Evolutionary conservation across 2,797 vertebrate species (phyloP).

Genomic region (Rhinoraja longicauda): DNA sequence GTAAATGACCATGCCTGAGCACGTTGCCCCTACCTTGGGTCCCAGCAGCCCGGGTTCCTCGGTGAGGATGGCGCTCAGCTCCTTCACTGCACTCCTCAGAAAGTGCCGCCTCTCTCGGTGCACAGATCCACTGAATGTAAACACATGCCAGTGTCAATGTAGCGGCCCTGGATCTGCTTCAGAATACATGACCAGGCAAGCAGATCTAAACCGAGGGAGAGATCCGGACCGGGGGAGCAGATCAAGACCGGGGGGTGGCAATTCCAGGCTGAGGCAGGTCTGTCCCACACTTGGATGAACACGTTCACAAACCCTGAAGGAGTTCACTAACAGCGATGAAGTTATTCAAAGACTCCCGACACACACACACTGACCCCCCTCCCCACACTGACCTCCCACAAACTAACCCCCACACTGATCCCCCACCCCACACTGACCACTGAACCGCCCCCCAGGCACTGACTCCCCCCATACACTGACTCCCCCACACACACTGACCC

Average conservation of each 20-base stretch:
- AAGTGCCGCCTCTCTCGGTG: conserved; percentile 74
- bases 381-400: not conserved
- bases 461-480: not conserved
- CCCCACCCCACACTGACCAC: not conserved
- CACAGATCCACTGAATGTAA: conserved; percentile 47
- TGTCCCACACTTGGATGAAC: too few relatives aligned
- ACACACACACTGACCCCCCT: not conserved
- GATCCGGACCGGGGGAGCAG: too few relatives aligned
- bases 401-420: not conserved
- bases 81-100: conserved; percentile 71
- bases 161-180: too few relatives aligned
- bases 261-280: too few relatives aligned
- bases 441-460: too few relatives aligned
- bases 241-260: too few relatives aligned
- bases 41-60: conserved; percentile 86
- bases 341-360: too few relatives aligned
- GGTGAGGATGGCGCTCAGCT: conserved; percentile 69
- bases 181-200: too few relatives aligned
- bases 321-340: too few relatives aligned
- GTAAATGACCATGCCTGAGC: too few relatives aligned
- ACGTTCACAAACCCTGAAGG: too few relatives aligned
- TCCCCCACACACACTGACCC: not conserved
- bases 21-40: conserved; percentile 65
- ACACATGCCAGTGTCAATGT: not conserved
- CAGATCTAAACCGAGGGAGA: too few relatives aligned